Base-by-base conservation (phyloP, 1,140 invertebrate genomes). In the Pissodes strobi region DNA sequence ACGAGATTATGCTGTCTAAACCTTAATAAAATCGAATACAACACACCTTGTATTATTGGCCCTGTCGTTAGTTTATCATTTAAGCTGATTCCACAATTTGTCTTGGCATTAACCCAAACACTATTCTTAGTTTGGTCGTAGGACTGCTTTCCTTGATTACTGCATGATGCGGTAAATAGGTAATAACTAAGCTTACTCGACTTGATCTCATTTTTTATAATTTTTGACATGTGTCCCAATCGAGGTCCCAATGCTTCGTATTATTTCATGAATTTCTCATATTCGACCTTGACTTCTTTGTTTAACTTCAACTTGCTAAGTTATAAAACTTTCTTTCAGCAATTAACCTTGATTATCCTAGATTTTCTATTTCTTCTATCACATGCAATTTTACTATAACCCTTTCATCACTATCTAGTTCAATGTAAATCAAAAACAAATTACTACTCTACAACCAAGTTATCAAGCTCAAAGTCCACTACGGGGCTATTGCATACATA, bases 141-240 rank as follows among this genome's bases (percentile, higher is more conserved):
- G 53, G 17, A n/a, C 69, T 73, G 3, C 56, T 21, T 1, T 62
- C 55, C 45, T 68, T 68, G 0, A 73, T 5, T 0, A 79, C 71
- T 0, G 61, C 63, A 45, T 79, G 76, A 66, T 79, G 77, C 1
- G 76, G 74, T 10, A 75, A 37, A 49, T 71, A 69, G 58, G 15
- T 25, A 62, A 34, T 34, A 34, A 6, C 6, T n/a, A 8, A 10
- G n/a, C 25, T 43, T 17, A 5, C 4, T 43, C 15, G 39, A 5
- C 9, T n/a, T n/a, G 9, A 6, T 43, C 15, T 6, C 5, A 12
- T 9, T 9, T n/a, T 51, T 9, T 13, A 6, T 19, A 13, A 55
- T 41, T 41, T 55, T n/a, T 10, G 52, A 9, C 52, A 55, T 55
- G 19, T 55, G 30, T 8, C 30, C 30, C 30, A 34, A 34, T 34